phyloP scores from a whole-genome alignment of 2,113 vertebrate genomes.

The Ibidorhyncha struthersii region DNA sequence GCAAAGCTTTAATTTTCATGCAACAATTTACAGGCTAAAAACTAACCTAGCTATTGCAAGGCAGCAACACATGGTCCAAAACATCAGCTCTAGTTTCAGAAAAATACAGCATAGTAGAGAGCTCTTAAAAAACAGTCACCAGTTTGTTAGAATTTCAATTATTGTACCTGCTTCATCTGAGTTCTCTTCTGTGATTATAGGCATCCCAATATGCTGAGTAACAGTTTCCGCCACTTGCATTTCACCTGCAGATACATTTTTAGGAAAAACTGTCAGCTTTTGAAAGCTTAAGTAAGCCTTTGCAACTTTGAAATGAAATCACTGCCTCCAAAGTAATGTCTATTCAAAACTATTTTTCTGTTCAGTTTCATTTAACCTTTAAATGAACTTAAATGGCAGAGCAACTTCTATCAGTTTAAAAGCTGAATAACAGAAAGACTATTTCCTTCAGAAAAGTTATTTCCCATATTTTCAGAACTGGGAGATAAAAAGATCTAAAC shows the following conservation, averaged over 20 bases:
- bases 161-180: constrained; percentile 54
- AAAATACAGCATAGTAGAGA: not conserved
- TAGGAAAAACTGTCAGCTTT: not conserved
- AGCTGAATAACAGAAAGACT: not conserved
- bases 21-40: not conserved
- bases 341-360: not conserved
- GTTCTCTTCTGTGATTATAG: constrained; percentile 67
- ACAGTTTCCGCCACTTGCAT: not conserved
- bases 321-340: not conserved
- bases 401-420: not conserved
- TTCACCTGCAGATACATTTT: constrained; percentile 48
- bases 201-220: constrained; percentile 63
- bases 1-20: not conserved
- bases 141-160: not conserved
- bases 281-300: not conserved
- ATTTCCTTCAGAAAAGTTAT: not conserved
- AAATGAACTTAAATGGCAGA: not conserved
- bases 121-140: not conserved
- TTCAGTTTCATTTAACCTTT: not conserved
- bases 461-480: not conserved
- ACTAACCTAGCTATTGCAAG: not conserved
- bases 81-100: not conserved
- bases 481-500: not conserved
- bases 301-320: not conserved
- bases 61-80: not conserved